Evolutionary conservation across 2,113 vertebrate genomes (phyloP), one percentile per base, ranked within the genome.

Genomic region (Nematolebias whitei): DNA sequence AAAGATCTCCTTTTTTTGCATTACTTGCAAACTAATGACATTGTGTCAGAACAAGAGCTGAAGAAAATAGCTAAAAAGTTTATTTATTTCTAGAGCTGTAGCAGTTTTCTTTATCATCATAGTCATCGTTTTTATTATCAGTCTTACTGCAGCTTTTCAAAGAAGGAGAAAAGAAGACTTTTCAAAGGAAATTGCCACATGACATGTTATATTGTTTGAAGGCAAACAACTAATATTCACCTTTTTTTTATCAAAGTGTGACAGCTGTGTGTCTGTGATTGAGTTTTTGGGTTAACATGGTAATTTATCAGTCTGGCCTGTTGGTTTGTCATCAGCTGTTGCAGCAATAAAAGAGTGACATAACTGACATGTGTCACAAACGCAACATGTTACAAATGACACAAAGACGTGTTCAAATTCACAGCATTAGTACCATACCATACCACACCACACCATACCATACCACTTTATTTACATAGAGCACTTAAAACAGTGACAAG

Each of bases 271-370:
- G 76, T 80, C 74, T 67, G 76, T 84, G 78, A 76, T 45, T 43
- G 52, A 57, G 62, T 85, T 79, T 82, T 65, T 75, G 45, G 68
- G 63, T 54, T 83, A 82, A 87, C 82, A 78, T 88, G 86, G 89
- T 87, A 85, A 73, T 80, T 88, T 71, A 71, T 75, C 78, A 88
- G 83, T 85, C 78, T 71, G 76, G 67, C 48, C 12, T 68, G 69
- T 78, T 56, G 79, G 54, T 84, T 72, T 84, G 87, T 72, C 70
- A 87, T 79, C 83, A 79, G 80, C 74, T 74, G 26, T 18, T 52
- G 54, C 62, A 50, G 74, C n/a, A n/a, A n/a, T n/a, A n/a, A n/a
- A n/a, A n/a, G n/a, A n/a, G n/a, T n/a, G n/a, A n/a, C n/a, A n/a
- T n/a, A n/a, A n/a, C n/a, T n/a, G n/a, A n/a, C n/a, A n/a, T n/a